Percentiles rank a stretch among this genome's conserved stretches.
phyloP scores from a whole-genome alignment of 2,888 invertebrate species.

The Petrophora chlorosata region DNA sequence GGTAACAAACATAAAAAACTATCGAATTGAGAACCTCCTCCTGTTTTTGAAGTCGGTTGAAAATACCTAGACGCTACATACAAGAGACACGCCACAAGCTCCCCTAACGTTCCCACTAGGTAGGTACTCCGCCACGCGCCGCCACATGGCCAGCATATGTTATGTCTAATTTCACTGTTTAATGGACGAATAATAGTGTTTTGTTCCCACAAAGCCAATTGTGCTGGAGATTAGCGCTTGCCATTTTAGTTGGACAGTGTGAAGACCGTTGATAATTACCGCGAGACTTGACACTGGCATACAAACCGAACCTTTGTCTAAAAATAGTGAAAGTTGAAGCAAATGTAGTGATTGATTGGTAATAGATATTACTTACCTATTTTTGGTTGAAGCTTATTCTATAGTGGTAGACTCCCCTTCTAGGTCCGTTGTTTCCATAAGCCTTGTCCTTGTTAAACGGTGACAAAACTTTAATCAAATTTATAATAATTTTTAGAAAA shows the following conservation, averaged over 20 bases:
- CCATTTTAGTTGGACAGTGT: conserved; percentile 20
- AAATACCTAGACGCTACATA: too few relatives aligned
- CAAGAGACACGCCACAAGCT: too few relatives aligned
- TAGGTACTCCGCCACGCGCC: conserved; percentile 31
- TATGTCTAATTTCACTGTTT: conserved; percentile 49
- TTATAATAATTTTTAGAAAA: too few relatives aligned
- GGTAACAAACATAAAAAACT: too few relatives aligned
- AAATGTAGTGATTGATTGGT: background rate
- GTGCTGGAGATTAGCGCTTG: conserved; percentile 26
- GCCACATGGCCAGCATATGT: conserved; percentile 75
- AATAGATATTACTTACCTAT: background rate
- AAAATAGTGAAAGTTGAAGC: background rate
- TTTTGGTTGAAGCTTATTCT: too few relatives aligned
- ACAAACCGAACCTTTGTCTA: background rate
- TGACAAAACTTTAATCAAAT: too few relatives aligned
- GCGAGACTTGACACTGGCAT: background rate
- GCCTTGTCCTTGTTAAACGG: too few relatives aligned
- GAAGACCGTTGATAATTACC: conserved; percentile 24
- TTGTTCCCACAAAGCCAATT: conserved; percentile 47
- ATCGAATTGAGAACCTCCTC: too few relatives aligned
- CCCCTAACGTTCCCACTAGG: conserved; percentile 6
- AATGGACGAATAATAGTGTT: conserved; percentile 53
- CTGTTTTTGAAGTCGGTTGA: too few relatives aligned
- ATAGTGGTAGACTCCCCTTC: too few relatives aligned
- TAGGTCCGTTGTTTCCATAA: too few relatives aligned